Base-by-base conservation (phyloP, 2,888 invertebrate species). In the Pyrocoelia pectoralis region DNA sequence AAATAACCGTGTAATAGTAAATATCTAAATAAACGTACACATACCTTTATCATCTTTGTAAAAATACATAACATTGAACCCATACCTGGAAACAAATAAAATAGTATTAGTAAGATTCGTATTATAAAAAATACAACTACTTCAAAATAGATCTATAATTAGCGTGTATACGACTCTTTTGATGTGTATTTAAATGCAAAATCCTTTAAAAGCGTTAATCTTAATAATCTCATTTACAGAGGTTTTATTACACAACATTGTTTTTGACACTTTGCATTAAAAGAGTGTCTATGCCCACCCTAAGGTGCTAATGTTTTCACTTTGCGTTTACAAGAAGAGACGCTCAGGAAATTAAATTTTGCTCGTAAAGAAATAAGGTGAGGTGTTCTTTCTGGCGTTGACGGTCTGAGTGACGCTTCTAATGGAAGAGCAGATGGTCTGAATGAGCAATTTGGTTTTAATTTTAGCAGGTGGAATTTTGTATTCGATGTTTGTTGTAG, bases 321-420 rank as follows among this genome's bases (percentile, higher is more conserved):
- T 79, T 77, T 75, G 76, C 78, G 76, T 76, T 76, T 74, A 76
- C 74, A 75, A 76, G 76, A 75, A 75, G 74, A 77, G 79, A 77
- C 77, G 78, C 73, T 76, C 80, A 80, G 82, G 81, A 82, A 82
- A 81, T 82, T 81, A 81, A 81, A 81, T 82, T 82, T 81, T 77
- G 77, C 79, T 75, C 75, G 77, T 77, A 78, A 79, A 80, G 79
- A 79, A 80, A 80, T 79, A 80, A 81, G 81, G 79, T 80, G 80
- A 76, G 79, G 77, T 77, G 78, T 78, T 77, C 77, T 79, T 78
- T 80, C 79, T 80, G 80, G 73, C 73, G 58, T 65, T 67, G 67
- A 67, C 67, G 73, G 40, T 70, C 72, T 76, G 78, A 76, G 76
- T 75, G 76, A 77, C 75, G 77, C 76, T 74, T 70, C 77, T 79